Conservation (phyloP, 2,888 invertebrate genomes). For the Drosophila anceps region DNA sequence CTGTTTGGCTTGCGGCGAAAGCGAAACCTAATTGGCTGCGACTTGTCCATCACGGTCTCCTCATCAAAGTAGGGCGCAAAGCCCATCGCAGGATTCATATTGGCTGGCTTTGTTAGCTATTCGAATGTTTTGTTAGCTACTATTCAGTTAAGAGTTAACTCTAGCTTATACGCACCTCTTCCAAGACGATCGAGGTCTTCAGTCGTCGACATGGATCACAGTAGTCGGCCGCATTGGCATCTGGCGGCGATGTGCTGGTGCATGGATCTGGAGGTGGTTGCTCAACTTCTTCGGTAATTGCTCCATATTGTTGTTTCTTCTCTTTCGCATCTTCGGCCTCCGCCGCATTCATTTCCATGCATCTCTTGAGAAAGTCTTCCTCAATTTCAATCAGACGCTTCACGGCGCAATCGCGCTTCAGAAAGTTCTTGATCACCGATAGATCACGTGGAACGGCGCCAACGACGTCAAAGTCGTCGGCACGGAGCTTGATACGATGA, state of each 20-base stretch:
- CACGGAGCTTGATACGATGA: conserved; percentile 59
- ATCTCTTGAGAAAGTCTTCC: conserved; percentile 56
- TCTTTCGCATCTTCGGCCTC: conserved; percentile 7
- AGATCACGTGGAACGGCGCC: conserved; percentile 72
- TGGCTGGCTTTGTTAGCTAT: conserved; percentile 60
- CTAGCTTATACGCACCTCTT: conserved; percentile 51
- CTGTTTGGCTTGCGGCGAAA: conserved; percentile 59
- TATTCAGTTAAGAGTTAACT: too few species aligned
- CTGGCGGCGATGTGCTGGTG: conserved; percentile 38
- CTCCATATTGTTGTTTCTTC: not conserved
- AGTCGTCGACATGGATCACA: conserved; percentile 63
- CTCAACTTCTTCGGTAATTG: not conserved
- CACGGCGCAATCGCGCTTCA: conserved; percentile 67
- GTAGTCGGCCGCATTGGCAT: conserved; percentile 16
- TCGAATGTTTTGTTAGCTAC: too few species aligned
- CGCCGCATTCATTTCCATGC: conserved; percentile 27
- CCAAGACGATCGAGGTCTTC: conserved; percentile 64
- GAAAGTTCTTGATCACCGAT: conserved; percentile 69
- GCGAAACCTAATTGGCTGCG: conserved; percentile 64
- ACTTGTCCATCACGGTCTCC: conserved; percentile 65
- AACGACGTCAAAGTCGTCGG: conserved; percentile 69
- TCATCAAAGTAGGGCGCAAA: conserved; percentile 63
- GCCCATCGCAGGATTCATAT: conserved; percentile 41
- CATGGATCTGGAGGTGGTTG: conserved; percentile 45
- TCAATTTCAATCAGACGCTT: conserved; percentile 71